Conservation (phyloP, 2,113 vertebrate species). For the Hirundichthys speculiger region DNA sequence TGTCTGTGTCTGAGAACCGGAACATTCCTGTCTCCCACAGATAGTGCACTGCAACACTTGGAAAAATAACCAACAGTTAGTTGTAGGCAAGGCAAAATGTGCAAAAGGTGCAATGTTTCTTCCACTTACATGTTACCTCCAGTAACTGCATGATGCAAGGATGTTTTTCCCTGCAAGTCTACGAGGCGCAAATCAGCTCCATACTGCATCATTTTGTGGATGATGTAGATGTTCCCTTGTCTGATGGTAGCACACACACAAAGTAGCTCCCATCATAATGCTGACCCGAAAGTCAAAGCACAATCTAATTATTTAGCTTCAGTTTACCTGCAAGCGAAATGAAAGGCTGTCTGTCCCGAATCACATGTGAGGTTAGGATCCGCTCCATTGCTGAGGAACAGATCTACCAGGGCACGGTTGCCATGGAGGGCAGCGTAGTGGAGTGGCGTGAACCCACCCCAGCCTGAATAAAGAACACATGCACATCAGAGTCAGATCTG, state of each 20-base stretch:
- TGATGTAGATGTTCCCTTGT: slow-evolving; percentile 80
- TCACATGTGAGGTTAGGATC: slow-evolving; percentile 80
- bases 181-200: slow-evolving; percentile 76
- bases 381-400: slow-evolving; percentile 79
- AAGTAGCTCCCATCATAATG: background rate
- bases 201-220: slow-evolving; percentile 82
- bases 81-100: background rate
- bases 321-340: slow-evolving; percentile 83
- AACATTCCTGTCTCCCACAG: slow-evolving; percentile 82
- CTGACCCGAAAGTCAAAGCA: background rate
- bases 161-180: slow-evolving; percentile 79
- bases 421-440: slow-evolving; percentile 82
- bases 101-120: background rate
- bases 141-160: slow-evolving; percentile 81
- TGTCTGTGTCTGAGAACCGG: slow-evolving; percentile 80
- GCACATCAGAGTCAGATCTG: slow-evolving; percentile 20
- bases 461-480: slow-evolving; percentile 67
- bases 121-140: slow-evolving; percentile 82
- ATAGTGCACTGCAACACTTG: slow-evolving; percentile 80
- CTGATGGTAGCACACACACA: slow-evolving; percentile 51
- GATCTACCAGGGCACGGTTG: slow-evolving; percentile 71
- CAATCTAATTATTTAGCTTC: background rate
- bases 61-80: slow-evolving; percentile 26
- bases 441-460: slow-evolving; percentile 83
- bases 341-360: slow-evolving; percentile 83